Base-by-base conservation (phyloP, 2,888 invertebrate species). In the Trichogramma dendrolimi region DNA sequence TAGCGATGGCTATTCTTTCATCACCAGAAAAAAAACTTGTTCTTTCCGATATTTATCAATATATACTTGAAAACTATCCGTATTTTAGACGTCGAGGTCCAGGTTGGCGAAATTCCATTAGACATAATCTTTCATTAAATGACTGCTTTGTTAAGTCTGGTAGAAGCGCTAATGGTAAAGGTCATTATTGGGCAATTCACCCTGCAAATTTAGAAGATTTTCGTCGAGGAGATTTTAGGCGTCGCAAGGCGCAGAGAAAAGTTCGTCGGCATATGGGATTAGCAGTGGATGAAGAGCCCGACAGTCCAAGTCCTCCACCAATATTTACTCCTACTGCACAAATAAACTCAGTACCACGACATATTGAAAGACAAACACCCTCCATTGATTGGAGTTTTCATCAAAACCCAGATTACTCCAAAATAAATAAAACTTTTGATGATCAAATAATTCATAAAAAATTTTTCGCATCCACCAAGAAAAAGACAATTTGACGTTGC, bases 141-240 rank as follows among this genome's bases (percentile, higher is more conserved):
- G 97, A 98, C 76, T 98, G 98, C 75, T 99, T 98, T 80, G 90
- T 98, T 43, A 98, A 99, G 77, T 91, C 96, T 0, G 97, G 96
- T 0, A 84, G 98, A 60, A 95, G 95, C 69, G 95, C 97, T 0
- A 98, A 98, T 77, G 98, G 98, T 0, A 97, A 99, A 78, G 97
- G 98, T 0, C 97, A 97, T 77, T 98, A 96, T 76, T 99, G 98
- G 99, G 95, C 97, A 5, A 94, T 99, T 58, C 98, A 99, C 79
- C 96, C 97, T 0, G 98, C 98, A 0, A 98, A 98, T 78, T 82
- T 96, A 14, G 96, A 96, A 46, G 99, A 99, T 79, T 99, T 99
- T 79, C 86, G 92, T 49, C 93, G 94, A 73, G 98, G 98, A 0
- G 98, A 99, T 74, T 99, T 98, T 77, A 84, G 98, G 39, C 83